Conservation (phyloP, 2,797 vertebrate species). For the Notoglanidium macrostoma region DNA sequence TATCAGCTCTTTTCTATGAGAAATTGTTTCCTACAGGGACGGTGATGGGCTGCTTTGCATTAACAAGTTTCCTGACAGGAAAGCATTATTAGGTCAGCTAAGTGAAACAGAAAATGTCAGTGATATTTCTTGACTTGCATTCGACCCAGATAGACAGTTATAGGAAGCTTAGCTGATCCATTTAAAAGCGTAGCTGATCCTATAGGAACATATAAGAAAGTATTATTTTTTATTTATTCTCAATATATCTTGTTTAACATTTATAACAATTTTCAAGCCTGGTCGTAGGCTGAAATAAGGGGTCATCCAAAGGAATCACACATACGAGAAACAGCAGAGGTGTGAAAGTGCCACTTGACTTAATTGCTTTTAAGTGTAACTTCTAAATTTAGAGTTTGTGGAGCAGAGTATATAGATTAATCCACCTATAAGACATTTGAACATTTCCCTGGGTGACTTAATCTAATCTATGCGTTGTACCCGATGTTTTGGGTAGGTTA, state of each 20-base stretch:
- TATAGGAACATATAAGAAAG: background rate
- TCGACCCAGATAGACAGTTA: background rate
- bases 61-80: conserved; percentile 5
- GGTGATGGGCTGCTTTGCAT: conserved; percentile 18
- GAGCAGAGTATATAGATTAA: conserved; percentile 29
- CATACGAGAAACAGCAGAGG: conserved; percentile 30
- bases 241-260: background rate
- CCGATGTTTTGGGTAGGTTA: conserved; percentile 41
- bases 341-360: conserved; percentile 34
- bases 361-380: conserved; percentile 46
- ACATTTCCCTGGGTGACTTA: background rate
- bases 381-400: conserved; percentile 36
- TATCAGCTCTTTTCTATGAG: conserved; percentile 27
- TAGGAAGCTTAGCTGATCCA: background rate
- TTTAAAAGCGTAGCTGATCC: background rate
- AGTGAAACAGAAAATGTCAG: conserved; percentile 11
- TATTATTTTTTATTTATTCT: background rate
- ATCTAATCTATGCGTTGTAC: conserved; percentile 27
- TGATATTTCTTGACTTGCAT: conserved; percentile 2
- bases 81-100: conserved; percentile 11
- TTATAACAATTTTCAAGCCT: background rate
- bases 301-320: background rate
- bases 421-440: conserved; percentile 19
- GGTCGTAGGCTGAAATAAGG: background rate
- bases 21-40: conserved; percentile 35